phyloP scores from a whole-genome alignment of 1,140 invertebrate genomes.

The Patella vulgata region DNA sequence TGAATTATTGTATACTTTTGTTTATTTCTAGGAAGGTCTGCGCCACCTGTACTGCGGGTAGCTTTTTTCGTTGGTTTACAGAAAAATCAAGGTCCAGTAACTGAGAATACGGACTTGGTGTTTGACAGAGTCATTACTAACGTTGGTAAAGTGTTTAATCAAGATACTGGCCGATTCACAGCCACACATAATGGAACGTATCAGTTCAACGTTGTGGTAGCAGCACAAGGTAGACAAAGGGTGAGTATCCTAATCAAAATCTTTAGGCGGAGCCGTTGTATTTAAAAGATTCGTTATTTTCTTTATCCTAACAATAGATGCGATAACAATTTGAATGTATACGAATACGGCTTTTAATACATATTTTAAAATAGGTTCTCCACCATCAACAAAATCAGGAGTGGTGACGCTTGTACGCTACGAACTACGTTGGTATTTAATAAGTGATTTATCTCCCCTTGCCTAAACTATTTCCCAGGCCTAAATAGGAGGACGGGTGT shows the following conservation, averaged over 20 bases:
- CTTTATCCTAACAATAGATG: neutral
- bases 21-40: constrained; percentile 47
- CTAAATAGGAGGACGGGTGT: too few species aligned
- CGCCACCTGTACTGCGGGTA: constrained; percentile 26
- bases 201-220: constrained; percentile 60
- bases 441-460: too few species aligned
- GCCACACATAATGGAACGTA: constrained; percentile 61
- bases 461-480: too few species aligned
- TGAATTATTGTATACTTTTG: too few species aligned
- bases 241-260: constrained; percentile 37
- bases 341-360: too few species aligned
- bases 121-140: constrained; percentile 64
- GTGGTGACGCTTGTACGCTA: too few species aligned
- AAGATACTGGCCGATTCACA: constrained; percentile 52
- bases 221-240: constrained; percentile 61
- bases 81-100: constrained; percentile 51
- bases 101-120: constrained; percentile 47
- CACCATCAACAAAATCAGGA: too few species aligned
- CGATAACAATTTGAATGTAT: too few species aligned
- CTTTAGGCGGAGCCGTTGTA: constrained; percentile 13
- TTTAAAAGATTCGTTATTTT: neutral
- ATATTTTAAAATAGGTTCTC: too few species aligned
- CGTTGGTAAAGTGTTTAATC: constrained; percentile 52
- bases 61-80: constrained; percentile 62
- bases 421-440: too few species aligned